phyloP scores from a whole-genome alignment of 37 sponge, comb jelly and placozoan species.

The Beroe forskalii region DNA sequence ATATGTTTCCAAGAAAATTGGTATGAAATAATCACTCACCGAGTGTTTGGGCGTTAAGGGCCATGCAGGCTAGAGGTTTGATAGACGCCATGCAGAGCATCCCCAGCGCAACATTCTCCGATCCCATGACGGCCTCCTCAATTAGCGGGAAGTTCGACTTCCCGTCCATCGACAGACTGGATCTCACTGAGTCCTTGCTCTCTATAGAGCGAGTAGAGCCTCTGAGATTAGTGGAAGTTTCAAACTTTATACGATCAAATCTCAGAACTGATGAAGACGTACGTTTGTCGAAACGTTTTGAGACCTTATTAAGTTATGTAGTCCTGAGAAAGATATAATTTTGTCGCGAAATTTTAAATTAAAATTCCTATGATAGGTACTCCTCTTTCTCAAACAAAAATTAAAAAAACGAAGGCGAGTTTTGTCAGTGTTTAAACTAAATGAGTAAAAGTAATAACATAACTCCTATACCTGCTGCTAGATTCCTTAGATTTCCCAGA shows the following conservation, averaged over 20 bases:
- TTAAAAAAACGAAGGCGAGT: too few species aligned
- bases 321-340: too few species aligned
- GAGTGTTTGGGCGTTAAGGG: not conserved
- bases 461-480: conserved; percentile 12
- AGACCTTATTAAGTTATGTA: too few species aligned
- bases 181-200: conserved; percentile 44
- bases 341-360: too few species aligned
- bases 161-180: conserved; percentile 25
- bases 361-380: too few species aligned
- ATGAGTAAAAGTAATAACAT: too few species aligned
- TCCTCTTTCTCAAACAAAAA: too few species aligned
- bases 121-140: conserved; percentile 9
- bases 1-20: not conserved
- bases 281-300: too few species aligned
- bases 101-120: conserved; percentile 48
- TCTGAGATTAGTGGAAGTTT: conserved; percentile 1
- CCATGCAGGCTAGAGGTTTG: conserved; percentile 39
- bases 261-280: too few species aligned
- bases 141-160: conserved; percentile 32
- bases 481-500: conserved; percentile 54
- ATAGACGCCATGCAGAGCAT: conserved; percentile 21
- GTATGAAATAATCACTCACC: not conserved
- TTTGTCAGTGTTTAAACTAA: too few species aligned
- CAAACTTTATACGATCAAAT: too few species aligned
- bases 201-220: conserved; percentile 22